Evolutionary conservation across 64 coral and sea anemone genomes (phyloP), one percentile per base, ranked within the genome.

Genomic region (Astreopora myriophthalma): DNA sequence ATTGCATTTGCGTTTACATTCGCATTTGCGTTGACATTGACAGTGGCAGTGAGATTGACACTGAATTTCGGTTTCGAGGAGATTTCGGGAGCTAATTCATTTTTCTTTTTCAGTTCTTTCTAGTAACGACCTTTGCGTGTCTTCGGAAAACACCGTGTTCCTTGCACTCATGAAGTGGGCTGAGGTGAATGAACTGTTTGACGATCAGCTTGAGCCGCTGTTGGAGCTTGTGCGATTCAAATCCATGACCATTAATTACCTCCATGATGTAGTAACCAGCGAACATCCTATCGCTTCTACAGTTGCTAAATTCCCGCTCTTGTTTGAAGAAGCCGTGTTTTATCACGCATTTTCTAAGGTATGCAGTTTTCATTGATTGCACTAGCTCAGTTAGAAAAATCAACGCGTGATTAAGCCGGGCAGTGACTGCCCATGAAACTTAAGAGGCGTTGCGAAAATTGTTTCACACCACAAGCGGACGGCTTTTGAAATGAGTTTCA

Each of bases 331-430:
- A 71, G 91, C 95, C 14, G 76, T 96, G 19, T 96, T 96, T 65
- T 96, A 86, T 67, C 91, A 86, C 81, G 95, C 95, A 3, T 96
- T 96, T 51, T 96, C 95, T n/a, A 93, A 96, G 91, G 95, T 95
- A 85, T 8, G 51, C 3, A 3, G 0, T 55, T 55, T 8, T 13
- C 10, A 55, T 8, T 55, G 51, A 55, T 55, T 19, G 16, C 16
- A n/a, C n/a, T n/a, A 55, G 51, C 51, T 55, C 51, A 16, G 10
- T 13, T 13, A 55, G 8, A 55, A 13, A 11, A 10, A 7, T 44
- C 6, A 10, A 11, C 11, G 11, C 11, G 11, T 44, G 11, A 8
- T 44, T 44, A 0, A 44, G 2, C 6, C 40, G 40, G 6, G 40
- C n/a, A n/a, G n/a, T n/a, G n/a, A n/a, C n/a, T n/a, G n/a, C n/a